Conservation (phyloP, 2,797 vertebrate genomes). For the Cynodonichthys magdalenae region DNA sequence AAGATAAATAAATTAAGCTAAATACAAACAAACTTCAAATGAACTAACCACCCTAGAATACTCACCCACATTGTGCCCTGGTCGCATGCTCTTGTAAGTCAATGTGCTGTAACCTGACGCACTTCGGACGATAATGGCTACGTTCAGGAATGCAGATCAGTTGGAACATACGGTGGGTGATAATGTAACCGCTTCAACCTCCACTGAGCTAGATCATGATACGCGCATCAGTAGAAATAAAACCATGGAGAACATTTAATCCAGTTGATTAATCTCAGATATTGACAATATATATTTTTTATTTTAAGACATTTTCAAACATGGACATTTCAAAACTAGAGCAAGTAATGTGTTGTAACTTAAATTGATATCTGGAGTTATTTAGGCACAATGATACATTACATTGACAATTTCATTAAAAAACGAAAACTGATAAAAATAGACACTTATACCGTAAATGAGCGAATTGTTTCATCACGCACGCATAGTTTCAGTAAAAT, state of each 20-base stretch:
- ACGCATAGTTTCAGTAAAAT: too few relatives aligned
- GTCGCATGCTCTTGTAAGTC: constrained; percentile 20
- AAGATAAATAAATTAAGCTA: background rate
- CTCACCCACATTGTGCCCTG: constrained; percentile 66
- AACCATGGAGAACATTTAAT: background rate
- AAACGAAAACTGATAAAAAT: too few relatives aligned
- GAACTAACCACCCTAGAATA: background rate
- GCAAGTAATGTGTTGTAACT: too few relatives aligned
- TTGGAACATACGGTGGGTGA: constrained; percentile 20
- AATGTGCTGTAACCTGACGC: constrained; percentile 51
- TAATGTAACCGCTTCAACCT: constrained; percentile 7
- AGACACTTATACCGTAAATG: too few relatives aligned
- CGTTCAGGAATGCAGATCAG: constrained; percentile 40
- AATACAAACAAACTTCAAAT: background rate
- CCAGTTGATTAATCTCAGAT: too few relatives aligned
- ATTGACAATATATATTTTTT: too few relatives aligned
- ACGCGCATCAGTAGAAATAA: background rate
- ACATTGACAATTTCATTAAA: too few relatives aligned
- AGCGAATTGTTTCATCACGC: too few relatives aligned
- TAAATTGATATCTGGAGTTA: too few relatives aligned
- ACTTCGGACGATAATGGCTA: constrained; percentile 30
- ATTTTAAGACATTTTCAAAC: too few relatives aligned
- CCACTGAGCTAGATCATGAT: background rate
- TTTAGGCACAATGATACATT: too few relatives aligned
- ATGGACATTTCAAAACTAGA: too few relatives aligned